Evolutionary conservation across 2,113 vertebrate genomes (phyloP).

Genomic region (Coregonus clupeaformis): DNA sequence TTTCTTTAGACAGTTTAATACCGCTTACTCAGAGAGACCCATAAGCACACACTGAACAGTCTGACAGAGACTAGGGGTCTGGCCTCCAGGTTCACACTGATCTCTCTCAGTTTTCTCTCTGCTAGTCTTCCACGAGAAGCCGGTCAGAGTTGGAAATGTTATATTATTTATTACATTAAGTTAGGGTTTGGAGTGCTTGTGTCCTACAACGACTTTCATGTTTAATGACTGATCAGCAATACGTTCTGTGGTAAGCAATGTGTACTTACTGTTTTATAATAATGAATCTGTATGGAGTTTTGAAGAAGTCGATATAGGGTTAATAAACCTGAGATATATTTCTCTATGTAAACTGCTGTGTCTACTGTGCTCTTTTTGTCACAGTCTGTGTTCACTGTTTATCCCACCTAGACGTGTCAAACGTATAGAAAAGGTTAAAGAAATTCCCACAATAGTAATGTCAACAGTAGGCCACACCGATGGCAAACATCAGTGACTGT

Average conservation of each 20-base stretch:
- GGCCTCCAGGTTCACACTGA: too few species aligned
- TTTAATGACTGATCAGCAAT: background rate
- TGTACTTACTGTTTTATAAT: conserved; percentile 68
- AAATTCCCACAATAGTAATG: too few species aligned
- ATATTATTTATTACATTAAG: background rate
- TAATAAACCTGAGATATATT: conserved; percentile 72
- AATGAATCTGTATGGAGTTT: conserved; percentile 49
- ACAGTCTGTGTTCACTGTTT: conserved; percentile 14
- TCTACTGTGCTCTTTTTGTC: background rate
- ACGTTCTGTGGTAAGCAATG: conserved; percentile 43
- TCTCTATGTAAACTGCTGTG: conserved; percentile 60
- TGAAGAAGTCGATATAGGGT: conserved; percentile 42
- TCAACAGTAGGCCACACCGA: too few species aligned
- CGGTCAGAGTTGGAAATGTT: background rate
- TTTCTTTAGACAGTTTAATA: background rate
- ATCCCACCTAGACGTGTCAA: background rate
- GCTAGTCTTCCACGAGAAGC: too few species aligned
- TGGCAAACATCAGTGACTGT: too few species aligned
- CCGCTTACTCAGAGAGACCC: too few species aligned
- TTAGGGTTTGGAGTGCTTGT: conserved; percentile 5
- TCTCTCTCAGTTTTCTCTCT: too few species aligned
- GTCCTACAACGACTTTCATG: conserved; percentile 10
- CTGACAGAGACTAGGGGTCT: too few species aligned
- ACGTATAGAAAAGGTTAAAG: too few species aligned
- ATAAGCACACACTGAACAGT: too few species aligned